Conservation (phyloP, 2,888 invertebrate species). For the Gasteruption jaculator region DNA sequence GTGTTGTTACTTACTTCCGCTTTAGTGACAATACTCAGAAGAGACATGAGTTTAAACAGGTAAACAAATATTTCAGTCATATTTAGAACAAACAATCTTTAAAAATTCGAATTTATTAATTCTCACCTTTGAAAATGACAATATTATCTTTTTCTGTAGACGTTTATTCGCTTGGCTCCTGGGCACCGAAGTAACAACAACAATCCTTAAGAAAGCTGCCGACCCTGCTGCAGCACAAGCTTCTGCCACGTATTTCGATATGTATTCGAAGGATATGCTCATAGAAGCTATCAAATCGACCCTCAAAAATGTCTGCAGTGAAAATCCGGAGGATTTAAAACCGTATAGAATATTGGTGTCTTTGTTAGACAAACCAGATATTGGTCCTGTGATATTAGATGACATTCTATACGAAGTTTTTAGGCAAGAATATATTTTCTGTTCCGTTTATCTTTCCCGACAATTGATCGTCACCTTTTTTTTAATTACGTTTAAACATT, state of each 20-base stretch:
- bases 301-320: constrained; percentile 56
- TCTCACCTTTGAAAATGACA: neutral
- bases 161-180: constrained; percentile 82
- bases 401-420: constrained; percentile 76
- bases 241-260: constrained; percentile 61
- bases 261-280: constrained; percentile 64
- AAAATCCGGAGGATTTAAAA: constrained; percentile 62
- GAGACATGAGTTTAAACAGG: constrained; percentile 89
- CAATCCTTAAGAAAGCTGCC: constrained; percentile 42
- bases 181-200: constrained; percentile 64
- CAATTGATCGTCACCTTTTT: neutral
- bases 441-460: neutral
- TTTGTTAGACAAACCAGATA: constrained; percentile 81
- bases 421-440: constrained; percentile 53
- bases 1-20: constrained; percentile 70
- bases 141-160: constrained; percentile 45
- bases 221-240: constrained; percentile 39
- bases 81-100: too few species aligned
- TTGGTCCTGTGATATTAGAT: constrained; percentile 74
- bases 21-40: constrained; percentile 68
- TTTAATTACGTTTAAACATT: constrained; percentile 7
- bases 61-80: constrained; percentile 41
- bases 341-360: constrained; percentile 78
- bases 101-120: constrained; percentile 3
- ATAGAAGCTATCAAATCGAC: constrained; percentile 63